Evolutionary conservation across 2,888 invertebrate genomes (phyloP).

Genomic region (Hyposoter dolosus): DNA sequence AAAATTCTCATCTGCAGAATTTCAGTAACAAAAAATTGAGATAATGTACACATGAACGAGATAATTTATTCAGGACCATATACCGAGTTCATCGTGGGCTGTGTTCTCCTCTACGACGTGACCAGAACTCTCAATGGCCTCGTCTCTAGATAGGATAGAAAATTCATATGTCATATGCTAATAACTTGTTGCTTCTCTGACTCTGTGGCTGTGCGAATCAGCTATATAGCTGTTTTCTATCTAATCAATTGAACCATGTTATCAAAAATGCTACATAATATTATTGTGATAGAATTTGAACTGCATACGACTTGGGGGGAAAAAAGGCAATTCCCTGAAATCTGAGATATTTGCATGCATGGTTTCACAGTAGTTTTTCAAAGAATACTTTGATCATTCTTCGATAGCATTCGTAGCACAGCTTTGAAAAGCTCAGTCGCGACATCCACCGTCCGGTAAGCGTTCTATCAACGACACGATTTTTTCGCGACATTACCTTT

Average conservation of each 20-base stretch:
- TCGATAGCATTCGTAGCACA: background rate
- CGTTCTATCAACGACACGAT: background rate
- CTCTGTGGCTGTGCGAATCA: constrained; percentile 19
- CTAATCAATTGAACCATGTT: background rate
- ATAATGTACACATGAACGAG: background rate
- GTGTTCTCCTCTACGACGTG: constrained; percentile 1
- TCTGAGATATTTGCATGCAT: background rate
- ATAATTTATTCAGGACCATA: constrained; percentile 1
- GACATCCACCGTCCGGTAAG: background rate
- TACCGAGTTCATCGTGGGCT: background rate
- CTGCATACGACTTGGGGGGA: background rate
- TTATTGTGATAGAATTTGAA: background rate
- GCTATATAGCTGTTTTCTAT: constrained; percentile 36
- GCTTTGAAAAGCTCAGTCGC: background rate
- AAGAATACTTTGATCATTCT: background rate
- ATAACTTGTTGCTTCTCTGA: constrained; percentile 50
- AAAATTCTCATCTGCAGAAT: background rate
- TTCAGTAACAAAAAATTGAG: background rate
- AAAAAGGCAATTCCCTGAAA: background rate
- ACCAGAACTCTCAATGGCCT: background rate
- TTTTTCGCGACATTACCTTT: constrained; percentile 14
- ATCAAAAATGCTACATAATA: background rate
- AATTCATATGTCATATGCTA: constrained; percentile 21
- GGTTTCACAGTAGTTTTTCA: background rate
- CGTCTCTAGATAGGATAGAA: background rate